Evolutionary conservation across 2,888 invertebrate genomes (phyloP).

Genomic region (Ichneumon xanthorius): DNA sequence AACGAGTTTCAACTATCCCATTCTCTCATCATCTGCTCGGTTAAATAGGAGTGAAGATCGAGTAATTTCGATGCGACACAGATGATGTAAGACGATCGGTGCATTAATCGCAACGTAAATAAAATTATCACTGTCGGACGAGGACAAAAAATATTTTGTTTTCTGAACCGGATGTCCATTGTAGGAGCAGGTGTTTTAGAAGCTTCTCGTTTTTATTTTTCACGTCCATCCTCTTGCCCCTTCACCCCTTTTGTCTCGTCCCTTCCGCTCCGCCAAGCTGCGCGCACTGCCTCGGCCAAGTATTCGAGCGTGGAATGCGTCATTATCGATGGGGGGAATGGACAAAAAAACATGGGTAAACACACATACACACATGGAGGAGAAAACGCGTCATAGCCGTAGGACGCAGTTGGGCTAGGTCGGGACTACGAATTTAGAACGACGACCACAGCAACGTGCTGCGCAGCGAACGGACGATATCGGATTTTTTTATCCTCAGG

Average conservation of each 20-base stretch:
- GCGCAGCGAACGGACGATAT: neutral
- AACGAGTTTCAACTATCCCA: slow-evolving; percentile 53
- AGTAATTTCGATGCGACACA: neutral
- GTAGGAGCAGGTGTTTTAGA: slow-evolving; percentile 23
- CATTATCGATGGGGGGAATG: slow-evolving; percentile 47
- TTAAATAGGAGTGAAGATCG: neutral
- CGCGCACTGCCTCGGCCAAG: slow-evolving; percentile 10
- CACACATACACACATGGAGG: slow-evolving; percentile 18
- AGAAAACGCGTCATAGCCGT: slow-evolving; percentile 44
- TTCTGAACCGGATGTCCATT: slow-evolving; percentile 16
- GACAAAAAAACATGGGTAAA: slow-evolving; percentile 38
- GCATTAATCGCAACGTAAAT: neutral
- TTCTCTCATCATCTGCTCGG: neutral
- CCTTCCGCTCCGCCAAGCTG: slow-evolving; percentile 6
- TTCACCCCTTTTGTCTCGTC: neutral
- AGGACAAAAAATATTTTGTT: slow-evolving; percentile 1
- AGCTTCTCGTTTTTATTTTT: neutral
- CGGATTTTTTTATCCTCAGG: neutral
- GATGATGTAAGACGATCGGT: slow-evolving; percentile 1
- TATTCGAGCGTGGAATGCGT: slow-evolving; percentile 53
- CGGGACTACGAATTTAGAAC: slow-evolving; percentile 66
- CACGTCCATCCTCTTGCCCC: neutral
- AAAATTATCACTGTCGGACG: slow-evolving; percentile 27
- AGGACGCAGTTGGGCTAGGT: slow-evolving; percentile 69
- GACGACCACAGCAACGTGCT: slow-evolving; percentile 22